Evolutionary conservation across 2,888 invertebrate genomes (phyloP).

Genomic region (Chironomus tentans): DNA sequence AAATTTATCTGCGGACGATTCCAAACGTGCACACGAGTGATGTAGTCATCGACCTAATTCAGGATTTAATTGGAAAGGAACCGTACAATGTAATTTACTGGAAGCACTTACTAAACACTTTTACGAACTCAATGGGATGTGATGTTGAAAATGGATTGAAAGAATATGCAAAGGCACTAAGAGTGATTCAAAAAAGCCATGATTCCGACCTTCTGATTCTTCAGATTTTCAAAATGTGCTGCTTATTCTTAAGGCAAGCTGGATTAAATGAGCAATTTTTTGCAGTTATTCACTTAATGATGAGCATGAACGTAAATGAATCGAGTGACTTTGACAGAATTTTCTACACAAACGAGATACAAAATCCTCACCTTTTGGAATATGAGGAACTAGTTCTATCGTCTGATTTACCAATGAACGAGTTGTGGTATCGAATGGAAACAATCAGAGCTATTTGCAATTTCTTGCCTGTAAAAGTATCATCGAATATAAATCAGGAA

Average conservation of each 20-base stretch:
- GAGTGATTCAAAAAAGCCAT: conserved; percentile 37
- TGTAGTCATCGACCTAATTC: conserved; percentile 46
- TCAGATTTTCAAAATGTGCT: conserved; percentile 41
- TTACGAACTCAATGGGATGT: conserved; percentile 51
- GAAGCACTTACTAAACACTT: not conserved
- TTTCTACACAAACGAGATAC: conserved; percentile 34
- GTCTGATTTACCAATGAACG: conserved; percentile 59
- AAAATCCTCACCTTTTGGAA: conserved; percentile 42
- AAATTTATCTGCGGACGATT: conserved; percentile 37
- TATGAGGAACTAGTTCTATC: conserved; percentile 53
- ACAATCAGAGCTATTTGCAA: conserved; percentile 61
- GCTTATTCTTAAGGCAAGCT: conserved; percentile 55
- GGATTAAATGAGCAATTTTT: conserved; percentile 69
- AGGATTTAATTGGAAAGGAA: conserved; percentile 43
- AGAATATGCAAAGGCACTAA: conserved; percentile 45
- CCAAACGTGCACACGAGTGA: conserved; percentile 50
- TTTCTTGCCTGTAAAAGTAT: conserved; percentile 48
- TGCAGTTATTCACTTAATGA: conserved; percentile 57
- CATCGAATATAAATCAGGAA: conserved; percentile 39
- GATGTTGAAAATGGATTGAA: conserved; percentile 49
- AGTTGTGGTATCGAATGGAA: conserved; percentile 67
- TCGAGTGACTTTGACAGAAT: conserved; percentile 31
- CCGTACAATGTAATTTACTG: not conserved
- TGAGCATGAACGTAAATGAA: conserved; percentile 54
- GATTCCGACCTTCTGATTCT: conserved; percentile 30